A percentile compares a stretch with the other conserved stretches of the same genome.
Evolutionary conservation across 1,140 invertebrate genomes (phyloP).

Genomic region (Drosophila orosa): DNA sequence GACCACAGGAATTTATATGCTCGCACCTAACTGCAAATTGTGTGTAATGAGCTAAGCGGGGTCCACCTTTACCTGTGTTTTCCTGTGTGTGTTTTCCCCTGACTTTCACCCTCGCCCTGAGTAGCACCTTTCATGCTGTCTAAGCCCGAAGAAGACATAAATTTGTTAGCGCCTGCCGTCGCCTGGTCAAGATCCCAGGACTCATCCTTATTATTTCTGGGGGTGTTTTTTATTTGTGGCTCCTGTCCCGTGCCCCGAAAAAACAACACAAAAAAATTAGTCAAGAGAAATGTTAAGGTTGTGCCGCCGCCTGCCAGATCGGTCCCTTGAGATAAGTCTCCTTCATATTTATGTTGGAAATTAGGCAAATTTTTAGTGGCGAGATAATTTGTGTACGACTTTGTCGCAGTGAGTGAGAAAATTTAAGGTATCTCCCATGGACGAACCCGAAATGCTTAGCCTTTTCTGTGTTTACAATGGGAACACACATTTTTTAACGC

Average conservation of each 20-base stretch:
- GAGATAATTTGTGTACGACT: conserved; percentile 83
- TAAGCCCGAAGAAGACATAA: conserved; percentile 79
- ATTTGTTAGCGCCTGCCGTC: conserved; percentile 76
- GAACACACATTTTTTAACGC: conserved; percentile 28
- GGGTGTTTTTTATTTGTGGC: conserved; percentile 53
- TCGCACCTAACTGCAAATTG: conserved; percentile 83
- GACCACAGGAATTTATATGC: conserved; percentile 71
- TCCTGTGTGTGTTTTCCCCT: conserved; percentile 17
- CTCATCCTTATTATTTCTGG: conserved; percentile 31
- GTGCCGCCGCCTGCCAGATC: conserved; percentile 56
- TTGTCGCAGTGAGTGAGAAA: conserved; percentile 82
- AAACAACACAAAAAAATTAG: conserved; percentile 63
- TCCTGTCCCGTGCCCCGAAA: conserved; percentile 48
- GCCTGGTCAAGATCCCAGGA: conserved; percentile 63
- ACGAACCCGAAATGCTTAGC: conserved; percentile 15
- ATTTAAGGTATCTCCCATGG: conserved; percentile 39
- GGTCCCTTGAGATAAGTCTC: conserved; percentile 61
- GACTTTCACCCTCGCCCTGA: conserved; percentile 50
- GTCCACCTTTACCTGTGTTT: conserved; percentile 54
- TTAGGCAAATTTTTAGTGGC: conserved; percentile 83
- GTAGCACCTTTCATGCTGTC: conserved; percentile 72
- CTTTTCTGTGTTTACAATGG: conserved; percentile 11
- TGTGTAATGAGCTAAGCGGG: conserved; percentile 79
- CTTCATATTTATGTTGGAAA: conserved; percentile 80
- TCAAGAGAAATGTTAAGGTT: conserved; percentile 32